Evolutionary conservation across 2,797 vertebrate species (phyloP), one percentile per base, ranked within the genome.

Genomic region (Clamator glandarius): DNA sequence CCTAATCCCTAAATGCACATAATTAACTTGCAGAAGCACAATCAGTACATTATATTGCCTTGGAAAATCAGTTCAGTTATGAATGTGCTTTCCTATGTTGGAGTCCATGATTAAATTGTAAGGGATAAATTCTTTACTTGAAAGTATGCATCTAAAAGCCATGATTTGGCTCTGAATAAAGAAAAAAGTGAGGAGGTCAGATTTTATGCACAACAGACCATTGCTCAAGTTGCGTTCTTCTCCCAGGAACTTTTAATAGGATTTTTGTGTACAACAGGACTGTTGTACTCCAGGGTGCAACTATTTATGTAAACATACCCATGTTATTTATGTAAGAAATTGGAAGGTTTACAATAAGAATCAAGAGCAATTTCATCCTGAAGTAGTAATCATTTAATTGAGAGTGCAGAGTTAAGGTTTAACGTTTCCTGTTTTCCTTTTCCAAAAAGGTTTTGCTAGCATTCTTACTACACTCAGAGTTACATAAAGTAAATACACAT

Each of bases 371-470:
- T 96, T 95, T 96, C 75, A 93, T 78, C 28, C 70, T 79, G 72
- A 95, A 87, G 74, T 46, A 96, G 50, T 92, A 95, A 93, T 95
- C 90, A 94, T 93, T 92, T 93, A 82, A 95, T 74, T 89, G 84
- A 88, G 87, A 89, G 96, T 29, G 50, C 72, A 58, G 80, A 84
- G 50, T 75, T 78, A 72, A 31, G 31, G 83, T 88, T 95, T 94
- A 58, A 79, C 20, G 17, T 93, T 95, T 96, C 87, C 84, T 83
- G 90, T 82, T 90, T 93, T 77, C 85, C 35, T 79, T 82, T 86
- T 96, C 94, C 87, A 94, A 95, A 78, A 70, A 87, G 41, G 79
- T 85, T 96, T 20, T 82, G 46, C 88, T 69, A 55, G 75, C 84
- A 64, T 87, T 94, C 87, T 85, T 86, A 50, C 79, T 85, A 46